These are phyloP conservation scores for Chaenodraco wilsoni DNA, from an alignment of 2,797 vertebrate species.

Conservation along the genomic window DNA sequence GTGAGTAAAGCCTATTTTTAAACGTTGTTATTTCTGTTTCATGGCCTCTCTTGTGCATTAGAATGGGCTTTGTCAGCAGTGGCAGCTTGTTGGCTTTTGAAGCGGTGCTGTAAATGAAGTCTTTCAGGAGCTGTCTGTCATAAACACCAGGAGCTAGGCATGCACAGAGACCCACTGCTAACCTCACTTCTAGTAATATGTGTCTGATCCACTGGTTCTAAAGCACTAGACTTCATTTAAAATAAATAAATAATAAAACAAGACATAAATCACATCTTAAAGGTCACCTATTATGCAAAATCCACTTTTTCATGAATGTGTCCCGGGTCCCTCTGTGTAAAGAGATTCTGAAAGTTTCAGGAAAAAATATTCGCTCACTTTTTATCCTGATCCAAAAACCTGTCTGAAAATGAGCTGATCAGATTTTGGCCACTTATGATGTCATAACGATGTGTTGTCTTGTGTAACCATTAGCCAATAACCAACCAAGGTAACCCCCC, in stretches of 20 bases:
- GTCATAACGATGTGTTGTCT: no score
- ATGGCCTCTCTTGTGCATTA: conserved; percentile 33
- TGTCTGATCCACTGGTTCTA: conserved; percentile 8
- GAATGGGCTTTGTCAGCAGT: conserved; percentile 53
- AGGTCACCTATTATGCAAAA: no score
- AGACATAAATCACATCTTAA: neutral
- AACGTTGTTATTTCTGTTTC: conserved; percentile 55
- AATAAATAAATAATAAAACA: conserved; percentile 12
- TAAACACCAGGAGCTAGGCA: conserved; percentile 24
- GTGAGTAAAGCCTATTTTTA: conserved; percentile 87
- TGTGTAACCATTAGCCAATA: no score
- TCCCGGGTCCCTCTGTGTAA: no score
- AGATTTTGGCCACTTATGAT: no score
- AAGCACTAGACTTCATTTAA: conserved; percentile 6
- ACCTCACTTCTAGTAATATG: conserved; percentile 18
- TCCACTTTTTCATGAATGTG: no score
- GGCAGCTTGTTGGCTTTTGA: conserved; percentile 57
- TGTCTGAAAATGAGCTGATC: no score
- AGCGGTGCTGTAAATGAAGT: conserved; percentile 48
- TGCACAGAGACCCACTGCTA: conserved; percentile 12
- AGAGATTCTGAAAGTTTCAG: no score
- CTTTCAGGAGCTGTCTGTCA: conserved; percentile 46
- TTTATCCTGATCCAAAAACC: no score
- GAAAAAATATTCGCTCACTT: no score
- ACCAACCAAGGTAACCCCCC: no score